Base-by-base conservation (phyloP, 1,140 invertebrate genomes). In the Cherax quadricarinatus region DNA sequence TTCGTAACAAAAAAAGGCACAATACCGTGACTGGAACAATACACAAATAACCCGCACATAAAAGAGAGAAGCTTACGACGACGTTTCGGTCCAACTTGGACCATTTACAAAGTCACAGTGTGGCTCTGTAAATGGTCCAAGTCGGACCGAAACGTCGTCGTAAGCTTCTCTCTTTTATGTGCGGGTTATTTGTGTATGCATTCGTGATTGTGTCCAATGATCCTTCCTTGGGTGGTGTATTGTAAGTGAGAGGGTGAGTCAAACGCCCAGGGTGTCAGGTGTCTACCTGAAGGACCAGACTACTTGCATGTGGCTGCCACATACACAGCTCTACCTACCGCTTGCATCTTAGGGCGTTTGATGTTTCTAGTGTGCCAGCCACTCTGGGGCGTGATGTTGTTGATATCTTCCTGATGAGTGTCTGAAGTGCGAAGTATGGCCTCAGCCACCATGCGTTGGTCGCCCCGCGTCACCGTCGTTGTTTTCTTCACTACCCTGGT, bases 401-500 rank as follows among this genome's bases (percentile, higher is more conserved):
- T 94, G 87, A 94, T 92, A 49, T 94, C 93, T 89, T 94, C 94
- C 60, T 94, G 92, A 60, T 94, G 94, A 24, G 93, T 93, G 86
- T 87, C 94, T 66, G 79, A 93, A 86, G 89, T 94, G 16, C 93
- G 94, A 91, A 96, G 95, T 94, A 98, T 95, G 94, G 97, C 97
- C 93, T 98, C 97, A 24, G 96, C 95, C 24, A 96, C 96, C 92
- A 96, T 96, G 92, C 97, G 96, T 94, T 98, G 97, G 94, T 98
- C 98, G 48, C 98, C 98, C 4, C 98, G 96, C 24, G 98, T 98
- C 86, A 98, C 95, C 1, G 98, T 98, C 12, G 98, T 99, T 91
- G 98, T 98, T 95, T 98, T 98, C 81, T 98, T 96, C 9, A 98
- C 97, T 91, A 98, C 97, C 94, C 97, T 96, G 49, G 98, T 98